phyloP scores from a whole-genome alignment of 2,888 invertebrate species.

The Oscheius sp. region DNA sequence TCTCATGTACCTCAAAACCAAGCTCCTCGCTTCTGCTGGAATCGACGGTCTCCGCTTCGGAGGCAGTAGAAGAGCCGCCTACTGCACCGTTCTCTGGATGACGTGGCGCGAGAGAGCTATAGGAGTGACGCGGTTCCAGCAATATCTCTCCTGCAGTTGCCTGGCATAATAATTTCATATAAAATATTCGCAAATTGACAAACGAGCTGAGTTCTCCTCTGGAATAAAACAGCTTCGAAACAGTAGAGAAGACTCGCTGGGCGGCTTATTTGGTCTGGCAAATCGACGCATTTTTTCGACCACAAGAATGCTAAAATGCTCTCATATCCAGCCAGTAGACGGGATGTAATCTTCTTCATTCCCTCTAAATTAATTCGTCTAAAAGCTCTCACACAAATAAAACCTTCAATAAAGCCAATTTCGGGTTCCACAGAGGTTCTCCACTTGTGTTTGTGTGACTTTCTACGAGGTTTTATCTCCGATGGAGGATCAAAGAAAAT shows the following conservation, averaged over 20 bases:
- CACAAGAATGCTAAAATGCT: constrained; percentile 35
- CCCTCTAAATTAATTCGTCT: constrained; percentile 22
- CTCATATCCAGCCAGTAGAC: constrained; percentile 40
- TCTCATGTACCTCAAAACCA: no score
- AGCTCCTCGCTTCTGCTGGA: no score
- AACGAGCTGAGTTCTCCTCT: constrained; percentile 37
- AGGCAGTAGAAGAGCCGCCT: no score
- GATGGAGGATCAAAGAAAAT: constrained; percentile 10
- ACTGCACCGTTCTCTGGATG: no score
- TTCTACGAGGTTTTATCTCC: background rate
- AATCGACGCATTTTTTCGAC: constrained; percentile 38
- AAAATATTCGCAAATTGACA: no score
- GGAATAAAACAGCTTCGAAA: constrained; percentile 34
- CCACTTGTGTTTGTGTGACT: background rate
- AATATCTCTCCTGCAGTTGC: no score
- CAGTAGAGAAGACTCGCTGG: constrained; percentile 46
- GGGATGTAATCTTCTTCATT: constrained; percentile 30
- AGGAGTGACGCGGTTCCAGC: no score
- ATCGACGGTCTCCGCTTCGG: no score
- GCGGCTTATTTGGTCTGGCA: constrained; percentile 50
- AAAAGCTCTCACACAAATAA: background rate
- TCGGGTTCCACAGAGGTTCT: background rate
- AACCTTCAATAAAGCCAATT: background rate
- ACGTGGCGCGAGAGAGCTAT: no score
- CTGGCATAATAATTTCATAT: no score